Base-by-base conservation (phyloP, 2,888 invertebrate genomes). In the Orchesellides sinensis region DNA sequence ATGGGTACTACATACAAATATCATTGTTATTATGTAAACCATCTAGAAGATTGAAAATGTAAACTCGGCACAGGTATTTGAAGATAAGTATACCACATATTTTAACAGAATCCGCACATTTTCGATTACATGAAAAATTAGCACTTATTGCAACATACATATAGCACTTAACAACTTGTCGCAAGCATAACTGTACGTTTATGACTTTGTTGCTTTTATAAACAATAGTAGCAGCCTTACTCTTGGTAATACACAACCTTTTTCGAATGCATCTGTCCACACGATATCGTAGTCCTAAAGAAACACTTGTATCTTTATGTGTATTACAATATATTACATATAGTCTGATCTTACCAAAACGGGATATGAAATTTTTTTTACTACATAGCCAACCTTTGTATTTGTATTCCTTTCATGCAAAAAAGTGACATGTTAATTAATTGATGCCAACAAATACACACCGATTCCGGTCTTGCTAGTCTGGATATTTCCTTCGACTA, bases 341-440 rank as follows among this genome's bases (percentile, higher is more conserved):
- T 54, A 72, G n/a, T n/a, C n/a, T n/a, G n/a, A n/a, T n/a, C n/a
- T n/a, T n/a, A n/a, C n/a, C 61, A 59, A 65, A 72, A 79, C 59
- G 32, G 59, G 59, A 63, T 47, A 40, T 69, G 70, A 63, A 40
- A 63, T 66, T 25, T 45, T 35, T 56, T 23, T 70, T 25, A 32
- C n/a, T n/a, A n/a, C n/a, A 56, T 25, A 12, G 21, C 29, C 45
- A 35, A 25, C 25, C 35, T 32, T 49, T 29, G 47, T 23, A 35
- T 70, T 35, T 14, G 45, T 56, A 72, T 52, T 54, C 72, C 23
- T 72, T 35, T 79, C 72, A 79, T 72, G 79, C 68, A 56, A 49
- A 70, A 65, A 72, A 65, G 70, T 79, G 79, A 79, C 79, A 79
- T 35, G 79, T 65, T 79, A 79, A 79, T 79, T 79, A 79, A 79